These are phyloP conservation scores for Scomber japonicus DNA, from an alignment of 2,113 vertebrate species.

Conservation along the genomic window DNA sequence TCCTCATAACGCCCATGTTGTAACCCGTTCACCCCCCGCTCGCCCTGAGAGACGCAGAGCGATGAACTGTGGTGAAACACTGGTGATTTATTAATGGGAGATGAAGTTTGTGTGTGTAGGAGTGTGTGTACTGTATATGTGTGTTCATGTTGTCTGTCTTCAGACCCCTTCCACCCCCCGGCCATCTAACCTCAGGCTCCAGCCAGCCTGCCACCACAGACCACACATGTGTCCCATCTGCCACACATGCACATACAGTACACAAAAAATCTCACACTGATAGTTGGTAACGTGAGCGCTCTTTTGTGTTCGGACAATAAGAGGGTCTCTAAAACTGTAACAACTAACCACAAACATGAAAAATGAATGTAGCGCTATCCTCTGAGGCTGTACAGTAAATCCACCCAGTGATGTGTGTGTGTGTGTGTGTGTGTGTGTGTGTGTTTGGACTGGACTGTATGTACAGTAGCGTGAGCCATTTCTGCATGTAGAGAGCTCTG, in stretches of 20 bases:
- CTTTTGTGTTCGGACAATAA: slow-evolving; percentile 63
- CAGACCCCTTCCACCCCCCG: slow-evolving; percentile 18
- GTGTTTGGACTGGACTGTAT: slow-evolving; percentile 22
- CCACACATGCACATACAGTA: slow-evolving; percentile 57
- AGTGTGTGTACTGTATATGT: slow-evolving; percentile 31
- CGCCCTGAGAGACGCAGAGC: slow-evolving; percentile 36
- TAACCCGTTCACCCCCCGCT: slow-evolving; percentile 10
- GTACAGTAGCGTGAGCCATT: slow-evolving; percentile 34
- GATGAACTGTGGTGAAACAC: slow-evolving; percentile 50
- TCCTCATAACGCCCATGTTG: slow-evolving; percentile 25
- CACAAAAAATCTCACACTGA: slow-evolving; percentile 43
- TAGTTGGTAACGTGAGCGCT: slow-evolving; percentile 45
- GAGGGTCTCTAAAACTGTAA: slow-evolving; percentile 47
- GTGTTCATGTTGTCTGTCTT: slow-evolving; percentile 38
- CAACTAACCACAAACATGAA: slow-evolving; percentile 58
- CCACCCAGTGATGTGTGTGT: slow-evolving; percentile 11
- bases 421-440: slow-evolving; percentile 27
- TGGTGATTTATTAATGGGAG: slow-evolving; percentile 76
- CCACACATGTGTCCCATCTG: slow-evolving; percentile 86
- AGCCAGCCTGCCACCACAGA: slow-evolving; percentile 81
- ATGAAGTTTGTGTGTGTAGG: slow-evolving; percentile 53
- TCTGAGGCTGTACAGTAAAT: slow-evolving; percentile 23
- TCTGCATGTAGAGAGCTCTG: slow-evolving; percentile 24
- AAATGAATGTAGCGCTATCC: slow-evolving; percentile 32
- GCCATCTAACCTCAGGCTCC: slow-evolving; percentile 69